Conservation (phyloP, 2,797 vertebrate species). For the Paratrypauchen microcephalus region DNA sequence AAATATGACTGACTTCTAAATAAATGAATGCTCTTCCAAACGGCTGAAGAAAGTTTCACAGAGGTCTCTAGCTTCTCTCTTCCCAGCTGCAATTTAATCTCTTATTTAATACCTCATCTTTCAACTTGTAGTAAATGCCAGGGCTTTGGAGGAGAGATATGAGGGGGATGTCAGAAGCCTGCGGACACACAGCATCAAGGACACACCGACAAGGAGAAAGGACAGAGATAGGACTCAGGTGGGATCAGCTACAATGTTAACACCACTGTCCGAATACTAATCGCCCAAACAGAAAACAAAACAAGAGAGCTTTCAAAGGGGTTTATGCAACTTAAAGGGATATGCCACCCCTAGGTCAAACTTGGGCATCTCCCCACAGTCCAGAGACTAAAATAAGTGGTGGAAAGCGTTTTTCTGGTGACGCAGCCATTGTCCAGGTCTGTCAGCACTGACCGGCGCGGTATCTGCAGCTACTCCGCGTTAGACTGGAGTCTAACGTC, state of each 20-base stretch:
- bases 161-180: slow-evolving; percentile 37
- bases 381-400: too few relatives aligned
- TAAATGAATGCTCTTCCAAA: slow-evolving; percentile 22
- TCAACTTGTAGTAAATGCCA: slow-evolving; percentile 75
- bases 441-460: too few relatives aligned
- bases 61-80: slow-evolving; percentile 46
- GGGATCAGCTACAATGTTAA: slow-evolving; percentile 5
- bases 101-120: slow-evolving; percentile 63
- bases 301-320: not conserved
- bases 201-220: slow-evolving; percentile 5
- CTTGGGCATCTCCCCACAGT: too few relatives aligned
- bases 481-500: too few relatives aligned
- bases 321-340: not conserved
- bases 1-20: slow-evolving; percentile 11
- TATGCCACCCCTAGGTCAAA: too few relatives aligned
- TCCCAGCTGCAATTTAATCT: slow-evolving; percentile 69
- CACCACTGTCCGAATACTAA: slow-evolving; percentile 11
- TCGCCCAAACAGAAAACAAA: slow-evolving; percentile 17
- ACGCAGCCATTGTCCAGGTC: too few relatives aligned
- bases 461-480: too few relatives aligned
- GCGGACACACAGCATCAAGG: slow-evolving; percentile 23
- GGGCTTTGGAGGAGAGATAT: slow-evolving; percentile 56
- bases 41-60: slow-evolving; percentile 9
- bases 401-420: too few relatives aligned
- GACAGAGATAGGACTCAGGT: slow-evolving; percentile 33